Conservation (phyloP, 2,797 vertebrate species). For the Lagodon rhomboides region DNA sequence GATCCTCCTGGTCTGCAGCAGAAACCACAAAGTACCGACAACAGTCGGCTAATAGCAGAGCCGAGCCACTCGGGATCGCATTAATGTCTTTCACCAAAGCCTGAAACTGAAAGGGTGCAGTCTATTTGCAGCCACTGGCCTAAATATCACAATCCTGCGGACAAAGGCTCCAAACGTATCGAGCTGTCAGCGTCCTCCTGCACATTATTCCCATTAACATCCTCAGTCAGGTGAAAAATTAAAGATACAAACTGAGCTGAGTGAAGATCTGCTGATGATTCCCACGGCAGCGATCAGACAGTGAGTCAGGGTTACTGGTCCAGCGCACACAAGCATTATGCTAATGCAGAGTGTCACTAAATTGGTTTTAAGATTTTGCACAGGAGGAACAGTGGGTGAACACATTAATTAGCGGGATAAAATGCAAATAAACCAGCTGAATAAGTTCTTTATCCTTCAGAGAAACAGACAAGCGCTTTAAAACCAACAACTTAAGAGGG, state of each 20-base stretch:
- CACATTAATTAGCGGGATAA: not conserved
- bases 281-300: not conserved
- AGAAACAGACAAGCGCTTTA: not conserved
- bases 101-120: not conserved
- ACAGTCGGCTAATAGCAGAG: conserved; percentile 13
- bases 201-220: conserved; percentile 27
- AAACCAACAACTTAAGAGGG: not conserved
- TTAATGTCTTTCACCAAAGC: conserved; percentile 4
- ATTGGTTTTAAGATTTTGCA: not conserved
- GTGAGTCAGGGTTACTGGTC: not conserved
- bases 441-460: not conserved
- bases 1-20: conserved; percentile 11
- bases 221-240: conserved; percentile 35
- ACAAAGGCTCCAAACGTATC: not conserved
- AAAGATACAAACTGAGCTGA: conserved; percentile 10
- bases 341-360: not conserved
- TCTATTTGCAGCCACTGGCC: conserved; percentile 36
- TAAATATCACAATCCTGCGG: conserved; percentile 41
- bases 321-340: not conserved
- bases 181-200: not conserved
- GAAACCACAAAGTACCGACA: not conserved
- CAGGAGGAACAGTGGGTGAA: not conserved
- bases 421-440: not conserved
- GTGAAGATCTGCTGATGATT: not conserved
- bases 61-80: conserved; percentile 6